phyloP scores from a whole-genome alignment of 2,113 vertebrate species.

The Toxotes jaculatrix region DNA sequence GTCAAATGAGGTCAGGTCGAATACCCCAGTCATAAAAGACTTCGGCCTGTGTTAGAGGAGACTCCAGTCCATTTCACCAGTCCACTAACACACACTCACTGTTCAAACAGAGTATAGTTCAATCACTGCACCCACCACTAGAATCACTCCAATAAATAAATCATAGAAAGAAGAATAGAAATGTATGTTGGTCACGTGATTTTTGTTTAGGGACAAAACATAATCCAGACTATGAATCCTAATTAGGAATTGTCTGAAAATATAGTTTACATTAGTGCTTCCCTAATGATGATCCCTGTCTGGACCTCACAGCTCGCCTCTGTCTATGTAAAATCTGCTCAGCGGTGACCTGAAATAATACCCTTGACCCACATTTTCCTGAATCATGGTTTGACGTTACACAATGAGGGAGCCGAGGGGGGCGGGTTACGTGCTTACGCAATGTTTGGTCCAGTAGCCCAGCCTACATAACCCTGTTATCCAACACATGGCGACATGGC shows the following conservation, averaged over 20 bases:
- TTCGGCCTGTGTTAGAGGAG: background rate
- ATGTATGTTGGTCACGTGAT: too few species aligned
- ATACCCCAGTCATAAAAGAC: background rate
- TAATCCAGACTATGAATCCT: background rate
- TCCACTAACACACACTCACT: too few species aligned
- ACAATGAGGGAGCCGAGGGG: conserved; percentile 56
- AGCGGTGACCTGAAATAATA: conserved; percentile 63
- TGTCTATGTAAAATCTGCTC: too few species aligned
- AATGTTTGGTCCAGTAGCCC: conserved; percentile 76
- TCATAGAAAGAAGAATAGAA: background rate
- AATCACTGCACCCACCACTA: too few species aligned
- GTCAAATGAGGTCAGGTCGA: conserved; percentile 17
- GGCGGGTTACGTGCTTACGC: conserved; percentile 68
- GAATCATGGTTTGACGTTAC: conserved; percentile 68
- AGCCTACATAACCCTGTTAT: conserved; percentile 75
- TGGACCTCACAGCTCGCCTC: too few species aligned
- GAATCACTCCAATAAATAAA: too few species aligned
- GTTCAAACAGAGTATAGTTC: too few species aligned
- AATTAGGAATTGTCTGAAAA: background rate
- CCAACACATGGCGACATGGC: conserved; percentile 63
- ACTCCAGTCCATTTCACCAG: background rate
- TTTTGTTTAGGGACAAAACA: too few species aligned
- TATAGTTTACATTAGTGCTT: background rate
- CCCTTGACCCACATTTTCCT: conserved; percentile 77
- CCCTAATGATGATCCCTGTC: too few species aligned